A percentile compares a stretch with the other conserved stretches of the same genome.
These are phyloP conservation scores for Herpailurus yagouaroundi DNA, from an alignment of 2,113 vertebrate species.

Conservation along the genomic window DNA sequence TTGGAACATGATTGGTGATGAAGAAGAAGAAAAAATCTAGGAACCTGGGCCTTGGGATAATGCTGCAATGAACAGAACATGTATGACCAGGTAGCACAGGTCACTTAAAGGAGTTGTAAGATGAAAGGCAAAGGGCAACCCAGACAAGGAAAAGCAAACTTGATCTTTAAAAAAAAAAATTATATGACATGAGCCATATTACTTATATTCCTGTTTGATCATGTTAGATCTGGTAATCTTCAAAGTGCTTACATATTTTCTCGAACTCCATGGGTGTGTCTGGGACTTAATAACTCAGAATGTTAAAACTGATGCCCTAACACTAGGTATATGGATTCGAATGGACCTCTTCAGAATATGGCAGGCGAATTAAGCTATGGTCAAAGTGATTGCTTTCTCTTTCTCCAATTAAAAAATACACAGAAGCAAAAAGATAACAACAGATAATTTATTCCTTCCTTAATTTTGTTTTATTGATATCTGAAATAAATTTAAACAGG, in stretches of 20 bases:
- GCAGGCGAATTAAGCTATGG: not conserved
- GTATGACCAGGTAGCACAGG: not conserved
- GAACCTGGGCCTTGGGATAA: not conserved
- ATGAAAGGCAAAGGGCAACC: not conserved
- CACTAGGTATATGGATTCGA: not conserved
- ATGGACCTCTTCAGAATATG: not conserved
- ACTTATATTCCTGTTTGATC: not conserved
- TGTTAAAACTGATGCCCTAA: not conserved
- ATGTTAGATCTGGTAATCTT: not conserved
- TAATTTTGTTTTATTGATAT: conserved; percentile 1
- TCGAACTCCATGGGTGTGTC: not conserved
- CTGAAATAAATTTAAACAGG: not conserved
- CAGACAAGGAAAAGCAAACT: not conserved
- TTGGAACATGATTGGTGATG: not conserved
- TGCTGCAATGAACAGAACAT: not conserved
- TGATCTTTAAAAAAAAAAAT: not conserved
- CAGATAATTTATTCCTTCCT: not conserved
- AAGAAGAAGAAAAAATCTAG: not conserved
- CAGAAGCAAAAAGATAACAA: not conserved
- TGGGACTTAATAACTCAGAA: not conserved
- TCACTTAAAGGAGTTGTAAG: not conserved
- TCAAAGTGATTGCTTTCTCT: not conserved
- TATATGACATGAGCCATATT: not conserved
- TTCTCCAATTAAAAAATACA: conserved; percentile 21
- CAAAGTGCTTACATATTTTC: not conserved